phyloP scores from a whole-genome alignment of 2,797 vertebrate species.

The Micromesistius poutassou region DNA sequence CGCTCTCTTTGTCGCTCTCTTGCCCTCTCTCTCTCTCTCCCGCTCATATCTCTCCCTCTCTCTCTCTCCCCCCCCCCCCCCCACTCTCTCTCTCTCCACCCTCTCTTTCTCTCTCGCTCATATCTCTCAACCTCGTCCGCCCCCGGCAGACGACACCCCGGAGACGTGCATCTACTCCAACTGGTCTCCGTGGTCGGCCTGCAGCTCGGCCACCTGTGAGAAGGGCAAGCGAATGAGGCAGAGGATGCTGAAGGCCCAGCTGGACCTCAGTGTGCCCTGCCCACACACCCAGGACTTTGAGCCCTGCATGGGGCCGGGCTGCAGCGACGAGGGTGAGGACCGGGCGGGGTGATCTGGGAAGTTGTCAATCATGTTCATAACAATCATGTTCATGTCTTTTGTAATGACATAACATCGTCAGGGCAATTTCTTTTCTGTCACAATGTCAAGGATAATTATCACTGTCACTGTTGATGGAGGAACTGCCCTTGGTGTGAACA shows the following conservation, averaged over 20 bases:
- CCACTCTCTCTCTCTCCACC: too few species aligned
- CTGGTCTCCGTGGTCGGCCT: constrained; percentile 98
- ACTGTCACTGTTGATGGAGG: neutral
- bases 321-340: constrained; percentile 89
- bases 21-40: neutral
- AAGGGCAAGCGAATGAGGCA: constrained; percentile 98
- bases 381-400: neutral
- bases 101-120: too few species aligned
- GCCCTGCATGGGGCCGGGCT: constrained; percentile 97
- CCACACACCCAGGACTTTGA: constrained; percentile 98
- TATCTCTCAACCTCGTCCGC: constrained; percentile 1
- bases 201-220: constrained; percentile 96
- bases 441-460: too few species aligned
- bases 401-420: neutral
- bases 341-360: neutral
- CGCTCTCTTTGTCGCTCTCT: neutral
- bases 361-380: neutral
- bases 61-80: too few species aligned
- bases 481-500: neutral
- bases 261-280: constrained; percentile 95
- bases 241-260: constrained; percentile 96
- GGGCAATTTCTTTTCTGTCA: too few species aligned
- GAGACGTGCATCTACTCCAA: constrained; percentile 99
- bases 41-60: too few species aligned
- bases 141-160: constrained; percentile 88